Evolutionary conservation across 2,113 vertebrate species (phyloP).

Genomic region (Aspiorhynchus laticeps): DNA sequence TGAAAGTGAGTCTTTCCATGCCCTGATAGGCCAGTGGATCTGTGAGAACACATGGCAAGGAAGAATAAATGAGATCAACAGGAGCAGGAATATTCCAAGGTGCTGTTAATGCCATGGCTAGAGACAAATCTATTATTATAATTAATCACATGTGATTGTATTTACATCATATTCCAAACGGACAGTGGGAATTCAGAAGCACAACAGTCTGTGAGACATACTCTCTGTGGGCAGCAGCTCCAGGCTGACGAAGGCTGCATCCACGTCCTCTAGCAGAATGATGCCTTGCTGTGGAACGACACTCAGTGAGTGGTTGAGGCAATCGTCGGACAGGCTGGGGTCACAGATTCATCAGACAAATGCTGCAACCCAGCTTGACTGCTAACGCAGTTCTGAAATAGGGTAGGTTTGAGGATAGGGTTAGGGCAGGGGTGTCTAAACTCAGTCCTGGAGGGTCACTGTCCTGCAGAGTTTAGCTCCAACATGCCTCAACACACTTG

Average conservation of each 20-base stretch:
- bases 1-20: slow-evolving; percentile 94
- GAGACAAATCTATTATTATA: background rate
- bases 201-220: slow-evolving; percentile 54
- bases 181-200: background rate
- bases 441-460: too few relatives aligned
- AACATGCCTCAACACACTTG: too few relatives aligned
- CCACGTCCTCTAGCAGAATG: slow-evolving; percentile 93
- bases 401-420: too few relatives aligned
- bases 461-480: too few relatives aligned
- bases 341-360: slow-evolving; percentile 71
- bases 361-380: slow-evolving; percentile 91
- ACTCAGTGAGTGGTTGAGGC: slow-evolving; percentile 92
- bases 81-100: background rate
- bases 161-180: background rate
- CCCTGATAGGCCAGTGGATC: slow-evolving; percentile 91
- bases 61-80: background rate
- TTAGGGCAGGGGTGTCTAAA: too few relatives aligned
- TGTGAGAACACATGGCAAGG: slow-evolving; percentile 57
- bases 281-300: slow-evolving; percentile 96
- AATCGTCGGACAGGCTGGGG: slow-evolving; percentile 90
- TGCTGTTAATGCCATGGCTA: background rate
- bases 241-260: slow-evolving; percentile 90
- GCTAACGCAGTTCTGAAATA: slow-evolving; percentile 89
- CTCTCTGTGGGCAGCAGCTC: slow-evolving; percentile 86
- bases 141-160: background rate